These are phyloP conservation scores for Dicyrtoma fusca DNA, from an alignment of 2,888 invertebrate genomes.

Conservation along the genomic window DNA sequence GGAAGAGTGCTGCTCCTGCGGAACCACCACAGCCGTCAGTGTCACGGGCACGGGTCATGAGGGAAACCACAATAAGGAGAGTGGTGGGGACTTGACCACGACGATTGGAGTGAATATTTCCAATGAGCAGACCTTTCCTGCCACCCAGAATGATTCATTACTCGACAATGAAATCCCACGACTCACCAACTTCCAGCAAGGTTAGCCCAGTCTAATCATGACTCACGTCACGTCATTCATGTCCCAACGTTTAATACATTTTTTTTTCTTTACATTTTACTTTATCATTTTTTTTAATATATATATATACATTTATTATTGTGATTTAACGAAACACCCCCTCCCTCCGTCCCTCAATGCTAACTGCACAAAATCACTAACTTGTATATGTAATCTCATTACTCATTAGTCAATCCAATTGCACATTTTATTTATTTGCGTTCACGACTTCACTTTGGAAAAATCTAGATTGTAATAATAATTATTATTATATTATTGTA, in stretches of 20 bases:
- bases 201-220: slow-evolving; percentile 45
- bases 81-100: slow-evolving; percentile 15
- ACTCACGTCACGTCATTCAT: slow-evolving; percentile 41
- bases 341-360: slow-evolving; percentile 1
- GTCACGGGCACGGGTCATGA: not conserved
- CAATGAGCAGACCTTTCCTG: slow-evolving; percentile 21
- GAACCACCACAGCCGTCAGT: slow-evolving; percentile 22
- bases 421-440: slow-evolving; percentile 15
- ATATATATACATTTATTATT: not conserved
- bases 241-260: slow-evolving; percentile 27
- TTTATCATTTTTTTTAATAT: not conserved
- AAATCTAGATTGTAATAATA: slow-evolving; percentile 25
- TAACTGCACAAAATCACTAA: slow-evolving; percentile 22
- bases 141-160: slow-evolving; percentile 30
- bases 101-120: slow-evolving; percentile 13
- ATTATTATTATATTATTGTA: slow-evolving; percentile 7
- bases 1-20: slow-evolving; percentile 38
- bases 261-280: slow-evolving; percentile 2
- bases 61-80: slow-evolving; percentile 6
- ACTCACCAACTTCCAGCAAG: slow-evolving; percentile 35
- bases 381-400: slow-evolving; percentile 15
- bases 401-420: slow-evolving; percentile 8
- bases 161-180: slow-evolving; percentile 39
- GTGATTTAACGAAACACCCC: not conserved
- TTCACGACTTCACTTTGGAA: slow-evolving; percentile 21